Percentiles rank a stretch among this genome's conserved stretches.
Evolutionary conservation across 2,113 vertebrate genomes (phyloP).

Genomic region (Sceloporus tristichus): DNA sequence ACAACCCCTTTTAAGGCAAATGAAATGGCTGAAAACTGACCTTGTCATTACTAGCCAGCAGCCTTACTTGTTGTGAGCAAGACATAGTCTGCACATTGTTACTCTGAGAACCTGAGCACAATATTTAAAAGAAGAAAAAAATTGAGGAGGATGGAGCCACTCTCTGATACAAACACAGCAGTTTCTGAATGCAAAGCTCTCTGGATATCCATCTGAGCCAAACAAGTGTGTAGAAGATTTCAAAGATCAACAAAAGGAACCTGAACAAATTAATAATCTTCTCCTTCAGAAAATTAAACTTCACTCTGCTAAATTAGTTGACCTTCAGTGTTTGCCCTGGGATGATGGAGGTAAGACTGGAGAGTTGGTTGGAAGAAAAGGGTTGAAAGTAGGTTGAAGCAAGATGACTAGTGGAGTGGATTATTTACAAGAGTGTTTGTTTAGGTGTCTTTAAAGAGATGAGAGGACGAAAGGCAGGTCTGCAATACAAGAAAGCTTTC

Average conservation of each 20-base stretch:
- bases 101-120: neutral
- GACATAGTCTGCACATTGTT: slow-evolving; percentile 3
- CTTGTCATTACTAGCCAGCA: neutral
- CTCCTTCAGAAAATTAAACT: slow-evolving; percentile 66
- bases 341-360: slow-evolving; percentile 38
- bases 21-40: neutral
- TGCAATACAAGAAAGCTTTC: neutral
- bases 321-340: slow-evolving; percentile 55
- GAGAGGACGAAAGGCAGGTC: neutral
- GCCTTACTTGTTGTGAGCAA: neutral
- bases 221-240: slow-evolving; percentile 28
- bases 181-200: neutral
- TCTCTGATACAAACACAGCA: neutral
- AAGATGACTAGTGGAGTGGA: slow-evolving; percentile 2
- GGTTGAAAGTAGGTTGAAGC: slow-evolving; percentile 46
- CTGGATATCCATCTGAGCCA: slow-evolving; percentile 17
- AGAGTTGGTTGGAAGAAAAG: slow-evolving; percentile 63
- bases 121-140: slow-evolving; percentile 31
- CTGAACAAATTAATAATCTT: slow-evolving; percentile 64
- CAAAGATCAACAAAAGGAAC: slow-evolving; percentile 56
- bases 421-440: slow-evolving; percentile 20
- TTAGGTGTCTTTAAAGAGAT: slow-evolving; percentile 26
- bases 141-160: neutral
- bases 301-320: slow-evolving; percentile 67
- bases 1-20: neutral